Conservation (phyloP, 2,113 vertebrate genomes). For the Chrysemys picta region DNA sequence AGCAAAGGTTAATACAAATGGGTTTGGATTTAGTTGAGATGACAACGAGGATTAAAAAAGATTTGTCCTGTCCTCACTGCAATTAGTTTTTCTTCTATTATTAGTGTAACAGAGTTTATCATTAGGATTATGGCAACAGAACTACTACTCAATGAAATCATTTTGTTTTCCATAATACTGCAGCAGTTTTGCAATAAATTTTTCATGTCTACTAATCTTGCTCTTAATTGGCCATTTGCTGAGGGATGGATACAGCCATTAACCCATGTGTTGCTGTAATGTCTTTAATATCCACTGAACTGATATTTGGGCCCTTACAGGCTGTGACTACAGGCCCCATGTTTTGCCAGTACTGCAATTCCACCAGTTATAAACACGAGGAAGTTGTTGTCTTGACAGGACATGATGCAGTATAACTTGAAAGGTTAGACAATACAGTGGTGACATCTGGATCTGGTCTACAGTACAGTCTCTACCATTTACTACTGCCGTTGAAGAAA, state of each 20-base stretch:
- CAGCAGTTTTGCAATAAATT: constrained; percentile 71
- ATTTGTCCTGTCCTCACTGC: constrained; percentile 84
- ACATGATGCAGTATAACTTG: background rate
- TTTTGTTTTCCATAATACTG: constrained; percentile 68
- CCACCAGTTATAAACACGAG: accelerated
- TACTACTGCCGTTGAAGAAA: background rate
- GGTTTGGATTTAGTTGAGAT: constrained; percentile 88
- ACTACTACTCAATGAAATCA: constrained; percentile 48
- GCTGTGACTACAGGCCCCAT: background rate
- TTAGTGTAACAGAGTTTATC: constrained; percentile 78
- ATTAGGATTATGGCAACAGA: constrained; percentile 71
- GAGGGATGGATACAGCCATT: constrained; percentile 62
- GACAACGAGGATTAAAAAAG: constrained; percentile 88
- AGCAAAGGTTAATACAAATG: constrained; percentile 94
- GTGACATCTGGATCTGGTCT: background rate
- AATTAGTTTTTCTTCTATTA: constrained; percentile 87
- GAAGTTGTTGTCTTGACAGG: background rate
- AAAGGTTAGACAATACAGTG: background rate
- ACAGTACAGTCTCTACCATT: background rate
- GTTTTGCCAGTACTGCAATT: background rate
- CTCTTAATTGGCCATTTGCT: constrained; percentile 69
- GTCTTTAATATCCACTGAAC: background rate
- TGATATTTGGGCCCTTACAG: background rate
- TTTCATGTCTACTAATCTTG: constrained; percentile 80
- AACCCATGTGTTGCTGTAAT: constrained; percentile 64